Evolutionary conservation across 2,888 invertebrate species (phyloP), one percentile per base, ranked within the genome.

Genomic region (Mimumesa dahlbomi): DNA sequence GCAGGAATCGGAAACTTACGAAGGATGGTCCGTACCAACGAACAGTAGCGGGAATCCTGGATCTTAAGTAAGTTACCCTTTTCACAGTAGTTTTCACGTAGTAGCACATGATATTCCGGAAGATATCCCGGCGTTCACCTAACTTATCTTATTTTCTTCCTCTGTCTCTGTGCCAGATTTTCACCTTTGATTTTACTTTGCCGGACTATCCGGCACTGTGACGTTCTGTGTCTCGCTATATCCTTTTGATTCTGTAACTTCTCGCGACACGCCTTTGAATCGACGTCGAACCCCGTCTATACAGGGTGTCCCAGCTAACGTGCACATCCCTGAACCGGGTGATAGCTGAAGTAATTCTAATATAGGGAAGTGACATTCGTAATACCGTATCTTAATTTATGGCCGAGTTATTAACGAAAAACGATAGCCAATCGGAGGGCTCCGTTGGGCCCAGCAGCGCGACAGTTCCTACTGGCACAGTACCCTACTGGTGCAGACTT

Each of bases 11-110:
- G 34, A 52, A 75, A 75, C 43, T 68, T 42, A 40, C 38, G 54
- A 42, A 22, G 16, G 29, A 11, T 7, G 48, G 19, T 16, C 49
- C 5, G 45, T 45, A 29, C 40, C 18, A 1, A 22, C 18, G 42
- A 14, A 6, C 34, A 64, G 13, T 14, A n/a, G 22, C 11, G 2
- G n/a, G 9, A 65, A 64, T 54, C 53, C 21, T 25, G 36, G 57
- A 57, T 49, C 65, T 52, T 59, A 70, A 72, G 59, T 43, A 53
- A 72, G 56, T 72, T 57, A 59, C 56, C 50, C 64, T 57, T 61
- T 52, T 57, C 56, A 42, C 50, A 31, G 61, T 18, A 57, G 53
- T 70, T 65, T 65, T 46, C 70, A 34, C 70, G 19, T 38, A 42
- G 16, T 11, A 45, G 49, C 45, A 16, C 46, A 43, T 29, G 72